phyloP scores from a whole-genome alignment of 2,888 invertebrate species.

The Nasonovia ribisnigri region DNA sequence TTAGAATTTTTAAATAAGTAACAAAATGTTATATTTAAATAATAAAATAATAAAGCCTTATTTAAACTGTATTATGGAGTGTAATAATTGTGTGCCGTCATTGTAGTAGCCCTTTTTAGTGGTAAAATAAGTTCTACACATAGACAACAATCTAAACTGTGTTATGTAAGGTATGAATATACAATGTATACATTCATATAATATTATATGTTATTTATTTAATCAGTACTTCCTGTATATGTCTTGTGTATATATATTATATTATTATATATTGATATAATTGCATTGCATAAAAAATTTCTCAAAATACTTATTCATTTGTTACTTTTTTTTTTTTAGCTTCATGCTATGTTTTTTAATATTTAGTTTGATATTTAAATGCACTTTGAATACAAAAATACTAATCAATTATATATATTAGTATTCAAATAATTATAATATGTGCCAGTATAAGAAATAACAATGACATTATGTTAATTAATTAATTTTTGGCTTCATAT shows the following conservation, averaged over 20 bases:
- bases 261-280: background rate
- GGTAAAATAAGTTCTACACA: background rate
- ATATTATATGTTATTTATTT: background rate
- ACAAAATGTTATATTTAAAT: background rate
- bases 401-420: background rate
- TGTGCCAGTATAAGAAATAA: background rate
- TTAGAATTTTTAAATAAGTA: background rate
- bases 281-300: background rate
- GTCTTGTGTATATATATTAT: background rate
- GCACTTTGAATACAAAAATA: background rate
- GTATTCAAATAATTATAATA: background rate
- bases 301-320: background rate
- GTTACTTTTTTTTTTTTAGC: background rate
- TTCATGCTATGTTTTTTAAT: background rate
- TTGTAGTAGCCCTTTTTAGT: background rate
- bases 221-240: background rate
- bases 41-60: background rate
- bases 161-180: background rate
- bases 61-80: background rate
- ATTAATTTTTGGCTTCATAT: background rate
- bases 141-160: background rate
- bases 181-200: no score
- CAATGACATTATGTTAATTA: background rate
- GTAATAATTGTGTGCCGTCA: background rate
- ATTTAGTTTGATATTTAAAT: background rate